Evolutionary conservation across 2,113 vertebrate species (phyloP).

Genomic region (Anarhynchus alexandrinus): DNA sequence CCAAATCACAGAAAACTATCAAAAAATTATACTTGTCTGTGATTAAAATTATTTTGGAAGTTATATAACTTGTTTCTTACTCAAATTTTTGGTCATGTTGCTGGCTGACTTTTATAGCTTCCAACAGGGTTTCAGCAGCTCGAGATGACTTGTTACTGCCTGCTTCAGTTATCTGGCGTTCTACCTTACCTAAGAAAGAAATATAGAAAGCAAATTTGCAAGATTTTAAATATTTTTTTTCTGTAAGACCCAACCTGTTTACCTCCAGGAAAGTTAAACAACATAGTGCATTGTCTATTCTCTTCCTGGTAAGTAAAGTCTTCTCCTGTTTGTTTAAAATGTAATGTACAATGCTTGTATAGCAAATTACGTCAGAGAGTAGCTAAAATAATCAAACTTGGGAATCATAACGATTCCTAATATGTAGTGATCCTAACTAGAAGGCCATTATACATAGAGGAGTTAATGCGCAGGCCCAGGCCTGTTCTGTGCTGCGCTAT

Average conservation of each 20-base stretch:
- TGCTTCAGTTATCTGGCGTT: constrained; percentile 65
- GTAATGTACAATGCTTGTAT: background rate
- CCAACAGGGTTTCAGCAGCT: constrained; percentile 69
- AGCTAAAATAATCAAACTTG: background rate
- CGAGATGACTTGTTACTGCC: constrained; percentile 28
- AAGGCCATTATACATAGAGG: background rate
- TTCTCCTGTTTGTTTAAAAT: background rate
- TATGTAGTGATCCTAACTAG: background rate
- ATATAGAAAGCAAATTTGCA: background rate
- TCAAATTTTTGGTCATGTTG: constrained; percentile 76
- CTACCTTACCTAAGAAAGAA: constrained; percentile 74
- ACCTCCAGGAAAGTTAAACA: background rate
- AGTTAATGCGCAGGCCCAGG: background rate
- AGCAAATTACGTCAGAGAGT: background rate
- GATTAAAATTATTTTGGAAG: background rate
- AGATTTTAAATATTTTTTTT: background rate
- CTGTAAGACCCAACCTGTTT: background rate
- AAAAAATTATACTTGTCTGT: background rate
- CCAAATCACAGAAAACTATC: background rate
- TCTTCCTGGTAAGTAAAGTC: background rate
- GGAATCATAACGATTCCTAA: background rate
- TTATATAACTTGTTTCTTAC: constrained; percentile 65
- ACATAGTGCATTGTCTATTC: background rate
- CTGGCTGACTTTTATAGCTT: constrained; percentile 74
- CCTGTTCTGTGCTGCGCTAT: background rate